Base-by-base conservation (phyloP, 92 coral and sea anemone species). In the Epizoanthus illoricatus region DNA sequence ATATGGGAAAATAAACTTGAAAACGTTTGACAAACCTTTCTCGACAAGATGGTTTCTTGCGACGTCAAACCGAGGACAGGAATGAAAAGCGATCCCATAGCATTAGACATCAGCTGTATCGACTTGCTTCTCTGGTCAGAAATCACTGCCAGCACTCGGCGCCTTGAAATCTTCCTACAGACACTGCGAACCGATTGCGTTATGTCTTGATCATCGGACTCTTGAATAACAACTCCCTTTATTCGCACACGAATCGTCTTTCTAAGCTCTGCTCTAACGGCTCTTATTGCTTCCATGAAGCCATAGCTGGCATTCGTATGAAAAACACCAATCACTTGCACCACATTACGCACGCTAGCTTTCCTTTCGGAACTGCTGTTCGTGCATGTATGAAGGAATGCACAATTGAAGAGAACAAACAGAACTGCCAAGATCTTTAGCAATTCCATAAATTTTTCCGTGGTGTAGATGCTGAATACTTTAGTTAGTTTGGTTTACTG, bases 121-220 rank as follows among this genome's bases (percentile, higher is more conserved):
- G 71, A 66, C 71, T 66, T 66, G 45, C 42, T 33, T 66, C 43
- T 39, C 71, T 66, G 71, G 16, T 66, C 71, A 16, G 71, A 66
- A 33, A 66, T 18, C 7, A 66, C 71, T 33, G 71, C 71, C 6
- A 66, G 5, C 6, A 66, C 71, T 13, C 42, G 2, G 33, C 71
- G 42, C 16, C n/a, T 33, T 16, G 45, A 13, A 3, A 66, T 66
- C 71, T 33, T 66, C 43, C 15, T 28, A 66, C 71, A 66, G 23
- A 66, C 45, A 7, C 7, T 41, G 39, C 71, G 71, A 28, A 41
- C 71, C 7, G 39, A 39, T 66, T 12, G 33, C 0, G 71, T 66
- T 4, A 66, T 66, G 11, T 66, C 71, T 24, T 66, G 42, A 66
- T 66, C 19, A 39, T 66, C 71, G 4, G 5, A 39, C 39, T 66